A percentile compares a stretch with the other conserved stretches of the same genome.
Conservation (phyloP, 2,888 invertebrate genomes). For the Drosophila vallismaia region DNA sequence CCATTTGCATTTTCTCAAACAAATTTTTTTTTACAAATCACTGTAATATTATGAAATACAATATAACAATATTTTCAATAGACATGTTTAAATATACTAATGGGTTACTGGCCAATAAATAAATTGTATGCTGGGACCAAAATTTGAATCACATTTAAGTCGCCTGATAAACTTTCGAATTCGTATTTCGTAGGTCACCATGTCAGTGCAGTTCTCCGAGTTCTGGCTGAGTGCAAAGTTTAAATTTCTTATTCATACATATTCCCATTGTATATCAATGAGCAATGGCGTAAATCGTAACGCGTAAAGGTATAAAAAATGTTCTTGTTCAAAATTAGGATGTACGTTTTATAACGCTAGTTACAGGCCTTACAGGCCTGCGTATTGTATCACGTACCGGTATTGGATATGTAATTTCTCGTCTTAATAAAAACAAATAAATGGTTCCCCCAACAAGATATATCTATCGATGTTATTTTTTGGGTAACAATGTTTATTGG, state of each 20-base stretch:
- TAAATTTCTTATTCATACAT: neutral
- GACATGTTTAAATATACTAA: conserved; percentile 42
- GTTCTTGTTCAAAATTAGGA: conserved; percentile 11
- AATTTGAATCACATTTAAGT: neutral
- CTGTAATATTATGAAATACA: conserved; percentile 74
- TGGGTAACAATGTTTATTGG: conserved; percentile 84
- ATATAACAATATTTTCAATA: conserved; percentile 68
- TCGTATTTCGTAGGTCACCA: neutral
- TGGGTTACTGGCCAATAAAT: conserved; percentile 37
- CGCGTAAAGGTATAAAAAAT: conserved; percentile 7
- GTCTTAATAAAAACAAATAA: conserved; percentile 65
- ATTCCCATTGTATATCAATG: conserved; percentile 3
- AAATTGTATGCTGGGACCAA: conserved; percentile 22
- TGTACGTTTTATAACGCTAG: conserved; percentile 17
- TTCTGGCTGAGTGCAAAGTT: neutral
- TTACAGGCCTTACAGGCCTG: conserved; percentile 48
- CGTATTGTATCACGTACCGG: conserved; percentile 30
- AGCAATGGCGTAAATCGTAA: neutral
- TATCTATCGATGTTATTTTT: neutral
- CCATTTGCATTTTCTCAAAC: conserved; percentile 65
- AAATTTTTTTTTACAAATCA: conserved; percentile 67
- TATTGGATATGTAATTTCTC: conserved; percentile 60
- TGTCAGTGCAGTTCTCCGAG: neutral
- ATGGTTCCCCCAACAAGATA: conserved; percentile 14
- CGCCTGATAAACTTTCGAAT: neutral